Evolutionary conservation across 37 sponge, comb jelly and placozoan genomes (phyloP), one percentile per base, ranked within the genome.

Genomic region (Tethya wilhelma): DNA sequence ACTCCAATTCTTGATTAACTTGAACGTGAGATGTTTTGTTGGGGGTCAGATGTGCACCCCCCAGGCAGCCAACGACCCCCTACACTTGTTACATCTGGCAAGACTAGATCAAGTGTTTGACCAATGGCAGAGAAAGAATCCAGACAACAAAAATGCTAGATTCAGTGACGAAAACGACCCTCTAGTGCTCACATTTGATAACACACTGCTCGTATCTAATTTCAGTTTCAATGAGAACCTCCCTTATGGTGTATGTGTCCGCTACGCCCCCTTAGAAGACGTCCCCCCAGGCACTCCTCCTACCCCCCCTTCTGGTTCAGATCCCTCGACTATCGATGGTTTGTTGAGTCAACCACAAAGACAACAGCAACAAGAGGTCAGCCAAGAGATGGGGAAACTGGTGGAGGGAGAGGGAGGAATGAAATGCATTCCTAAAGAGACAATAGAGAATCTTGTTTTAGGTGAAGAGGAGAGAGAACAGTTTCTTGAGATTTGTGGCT

Each of bases 11-110:
- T 43, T 77, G 22, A 25, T 87, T 7, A 33, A 69, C 58, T 36
- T 80, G 2, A 38, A 44, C 22, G 63, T 87, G 1, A 42, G 85
- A 0, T 92, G 93, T 43, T 70, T 71, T 58, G 69, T 92, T 6
- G 88, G 93, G 17, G 93, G 93, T 6, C 29, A 60, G 2, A 87
- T 87, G 81, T 92, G 89, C 70, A 71, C 57, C 5, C 7, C n/a
- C 4, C 59, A 84, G 46, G 89, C 67, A 25, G 79, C 89, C 22
- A 77, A 69, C n/a, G 93, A 92, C 19, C 93, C 93, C 0, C 71
- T 87, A 1, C 80, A 75, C 37, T 55, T 84, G 14, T 81, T 92
- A 0, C 84, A 62, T n/a, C 49, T 76, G 29, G 36, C 88, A 41
- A 73, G 70, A 29, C 19, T 87, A 6, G 93, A 92, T 41, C 17